Base-by-base conservation (phyloP, 2,797 vertebrate genomes). In the Alectoris magna region DNA sequence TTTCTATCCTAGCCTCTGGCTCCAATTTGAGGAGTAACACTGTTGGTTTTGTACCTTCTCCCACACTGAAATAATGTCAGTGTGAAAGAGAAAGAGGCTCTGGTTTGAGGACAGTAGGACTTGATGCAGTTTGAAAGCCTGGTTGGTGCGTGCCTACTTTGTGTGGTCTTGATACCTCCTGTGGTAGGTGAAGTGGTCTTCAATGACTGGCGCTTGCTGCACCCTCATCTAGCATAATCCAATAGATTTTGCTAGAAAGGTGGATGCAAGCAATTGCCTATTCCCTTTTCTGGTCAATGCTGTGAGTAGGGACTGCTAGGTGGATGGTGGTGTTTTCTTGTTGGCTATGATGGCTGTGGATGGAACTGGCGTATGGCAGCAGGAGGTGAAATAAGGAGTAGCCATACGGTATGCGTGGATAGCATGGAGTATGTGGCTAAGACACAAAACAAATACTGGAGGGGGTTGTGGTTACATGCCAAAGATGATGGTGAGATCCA, bases 321-420 rank as follows among this genome's bases (percentile, higher is more conserved):
- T 5, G 21, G 39, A 1, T 49, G 43, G 3, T 11, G 18, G 3
- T 41, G n/a, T 44, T 76, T 49, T 6, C 36, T 79, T 1, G 0
- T 24, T 85, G 41, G 74, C 44, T 24, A 58, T 55, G 51, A 48
- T 84, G 55, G 48, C 14, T 88, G 62, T 58, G 38, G 60, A 73
- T 16, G 11, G 68, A 78, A 36, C 31, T 62, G 41, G 44, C 60
- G n/a, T 0, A 31, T 41, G 49, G 69, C 59, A 84, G 46, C 68
- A 55, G 53, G 62, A 88, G 36, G 14, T 66, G 68, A 80, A 59
- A 46, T n/a, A 67, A 87, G 39, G 44, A 34, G 2, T 21, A 60
- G 36, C 59, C 1, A 13, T 6, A 68, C 24, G 22, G 36, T 49
- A 26, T 5, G 11, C 27, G 17, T 56, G 58, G 27, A 39, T 88